Conservation (phyloP, 2,888 invertebrate genomes). For the Leucania comma region DNA sequence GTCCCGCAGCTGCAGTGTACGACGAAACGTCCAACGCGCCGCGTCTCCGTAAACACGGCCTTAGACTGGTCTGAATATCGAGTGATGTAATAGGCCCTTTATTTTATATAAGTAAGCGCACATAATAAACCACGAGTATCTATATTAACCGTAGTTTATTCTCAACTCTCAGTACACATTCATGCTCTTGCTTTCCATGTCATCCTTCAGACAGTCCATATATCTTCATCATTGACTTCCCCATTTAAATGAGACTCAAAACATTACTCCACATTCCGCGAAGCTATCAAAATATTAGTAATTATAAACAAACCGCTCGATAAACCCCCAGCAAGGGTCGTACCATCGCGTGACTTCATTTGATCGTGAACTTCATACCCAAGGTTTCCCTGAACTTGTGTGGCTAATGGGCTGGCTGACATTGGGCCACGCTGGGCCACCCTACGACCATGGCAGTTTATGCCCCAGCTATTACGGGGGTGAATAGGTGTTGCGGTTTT, state of each 20-base stretch:
- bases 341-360: slow-evolving; percentile 56
- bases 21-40: no score
- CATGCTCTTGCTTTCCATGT: not conserved
- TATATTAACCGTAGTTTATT: not conserved
- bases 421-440: slow-evolving; percentile 62
- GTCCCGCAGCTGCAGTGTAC: no score
- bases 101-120: no score
- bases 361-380: slow-evolving; percentile 63
- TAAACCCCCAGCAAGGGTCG: slow-evolving; percentile 37
- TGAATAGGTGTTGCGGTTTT: slow-evolving; percentile 28
- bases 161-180: not conserved
- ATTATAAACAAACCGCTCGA: slow-evolving; percentile 48
- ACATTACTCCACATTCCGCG: not conserved
- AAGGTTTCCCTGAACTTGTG: slow-evolving; percentile 65
- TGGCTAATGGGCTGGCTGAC: slow-evolving; percentile 57
- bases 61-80: no score
- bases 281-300: slow-evolving; percentile 1
- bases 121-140: no score
- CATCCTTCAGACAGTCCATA: not conserved
- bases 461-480: slow-evolving; percentile 41
- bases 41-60: no score
- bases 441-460: slow-evolving; percentile 55
- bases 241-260: no score
- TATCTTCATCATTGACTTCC: not conserved
- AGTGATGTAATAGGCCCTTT: no score